Evolutionary conservation across 2,797 vertebrate species (phyloP), one percentile per base, ranked within the genome.

Genomic region (Poecile montanus): DNA sequence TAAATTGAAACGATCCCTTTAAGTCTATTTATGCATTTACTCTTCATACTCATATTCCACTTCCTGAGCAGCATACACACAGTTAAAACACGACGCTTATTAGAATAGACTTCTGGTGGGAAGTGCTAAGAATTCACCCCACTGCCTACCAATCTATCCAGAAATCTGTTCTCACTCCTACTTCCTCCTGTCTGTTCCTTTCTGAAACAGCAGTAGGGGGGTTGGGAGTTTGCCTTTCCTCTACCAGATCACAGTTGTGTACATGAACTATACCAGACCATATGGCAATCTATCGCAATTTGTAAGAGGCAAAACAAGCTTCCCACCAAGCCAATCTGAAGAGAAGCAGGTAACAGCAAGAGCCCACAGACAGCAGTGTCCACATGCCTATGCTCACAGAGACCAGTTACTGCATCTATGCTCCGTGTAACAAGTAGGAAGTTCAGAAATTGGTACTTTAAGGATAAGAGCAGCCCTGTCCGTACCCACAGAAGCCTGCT

Each of bases 91-190:
- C 0, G 0, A 74, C 9, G 22, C 53, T 83, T 94, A 88, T 92
- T 90, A 96, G 88, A 94, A 96, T 79, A 96, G 95, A 88, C 93
- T 95, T 91, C 91, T 94, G 81, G 92, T 94, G 94, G 93, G 95
- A 96, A 94, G 95, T 85, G 93, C 85, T 96, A 96, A 95, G 94
- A 96, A 95, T 93, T 95, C 92, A 95, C 83, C 90, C 67, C 7
- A 8, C 91, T 96, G 89, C 93, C 92, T 94, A 95, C 91, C 61
- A 67, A 95, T 93, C 94, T 92, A 95, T 96, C 88, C 88, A 95
- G 79, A 96, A 95, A 95, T 95, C 94, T 95, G 91, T 95, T 96
- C 88, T 96, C 96, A 93, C 91, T 96, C 95, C 91, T 93, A 95
- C 95, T 96, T 96, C 94, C 90, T 95, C 92, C 95, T 96, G 91